Conservation (phyloP, 1,140 invertebrate genomes). For the Dinoponera quadriceps region DNA sequence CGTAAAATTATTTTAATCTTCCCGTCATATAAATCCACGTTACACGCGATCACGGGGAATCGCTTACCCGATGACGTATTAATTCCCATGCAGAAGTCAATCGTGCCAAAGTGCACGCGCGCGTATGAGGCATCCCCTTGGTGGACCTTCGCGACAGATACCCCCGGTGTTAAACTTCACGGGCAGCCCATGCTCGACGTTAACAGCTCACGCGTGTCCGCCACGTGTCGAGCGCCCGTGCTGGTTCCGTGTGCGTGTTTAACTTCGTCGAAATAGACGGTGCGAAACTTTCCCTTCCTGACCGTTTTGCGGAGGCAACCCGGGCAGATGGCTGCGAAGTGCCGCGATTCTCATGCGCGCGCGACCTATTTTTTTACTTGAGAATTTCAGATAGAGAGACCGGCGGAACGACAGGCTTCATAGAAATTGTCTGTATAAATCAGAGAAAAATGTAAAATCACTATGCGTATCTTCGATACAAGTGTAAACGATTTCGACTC, state of each 20-base stretch:
- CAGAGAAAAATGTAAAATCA: no score
- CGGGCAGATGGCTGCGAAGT: slow-evolving; percentile 62
- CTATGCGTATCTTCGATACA: no score
- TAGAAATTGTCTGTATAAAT: no score
- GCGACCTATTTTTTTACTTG: slow-evolving; percentile 49
- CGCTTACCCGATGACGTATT: slow-evolving; percentile 24
- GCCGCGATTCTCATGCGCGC: slow-evolving; percentile 43
- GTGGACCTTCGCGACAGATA: slow-evolving; percentile 29
- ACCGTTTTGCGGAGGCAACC: slow-evolving; percentile 63
- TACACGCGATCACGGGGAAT: neutral
- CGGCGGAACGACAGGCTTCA: neutral
- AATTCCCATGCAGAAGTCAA: slow-evolving; percentile 19
- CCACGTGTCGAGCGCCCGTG: slow-evolving; percentile 71
- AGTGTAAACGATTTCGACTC: no score
- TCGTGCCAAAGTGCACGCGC: slow-evolving; percentile 29
- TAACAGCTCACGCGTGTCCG: slow-evolving; percentile 77
- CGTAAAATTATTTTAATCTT: neutral
- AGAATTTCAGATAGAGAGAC: neutral
- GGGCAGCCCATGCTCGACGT: slow-evolving; percentile 40
- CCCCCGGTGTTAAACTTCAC: slow-evolving; percentile 25
- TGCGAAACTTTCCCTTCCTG: slow-evolving; percentile 64
- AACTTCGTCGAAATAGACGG: slow-evolving; percentile 71
- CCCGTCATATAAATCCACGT: neutral
- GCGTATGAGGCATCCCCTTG: slow-evolving; percentile 66
- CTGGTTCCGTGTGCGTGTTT: slow-evolving; percentile 64